phyloP scores from a whole-genome alignment of 1,140 invertebrate genomes.

The Eubasilissa regina region DNA sequence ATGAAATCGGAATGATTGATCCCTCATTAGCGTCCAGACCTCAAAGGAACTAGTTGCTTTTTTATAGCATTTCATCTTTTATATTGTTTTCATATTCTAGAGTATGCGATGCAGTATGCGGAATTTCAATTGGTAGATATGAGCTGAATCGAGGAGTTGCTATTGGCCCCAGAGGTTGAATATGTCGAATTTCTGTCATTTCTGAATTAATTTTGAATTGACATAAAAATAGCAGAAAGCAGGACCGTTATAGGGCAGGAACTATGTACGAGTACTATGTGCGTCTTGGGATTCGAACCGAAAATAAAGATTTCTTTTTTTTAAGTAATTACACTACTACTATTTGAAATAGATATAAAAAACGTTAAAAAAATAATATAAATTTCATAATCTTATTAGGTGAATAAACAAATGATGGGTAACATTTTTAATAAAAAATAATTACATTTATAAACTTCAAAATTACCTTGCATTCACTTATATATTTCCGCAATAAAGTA shows the following conservation, averaged over 20 bases:
- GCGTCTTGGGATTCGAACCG: too few relatives aligned
- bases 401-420: too few relatives aligned
- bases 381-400: too few relatives aligned
- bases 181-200: conserved; percentile 38
- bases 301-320: too few relatives aligned
- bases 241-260: not conserved
- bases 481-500: too few relatives aligned
- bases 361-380: too few relatives aligned
- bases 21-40: conserved; percentile 46
- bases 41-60: conserved; percentile 13
- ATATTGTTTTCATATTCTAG: conserved; percentile 37
- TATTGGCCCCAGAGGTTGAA: not conserved
- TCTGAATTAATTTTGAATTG: conserved; percentile 22
- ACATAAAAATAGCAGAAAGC: not conserved
- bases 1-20: conserved; percentile 50
- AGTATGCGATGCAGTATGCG: conserved; percentile 35
- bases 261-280: too few relatives aligned
- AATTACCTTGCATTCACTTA: too few relatives aligned
- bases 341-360: too few relatives aligned
- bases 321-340: too few relatives aligned
- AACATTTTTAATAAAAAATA: too few relatives aligned
- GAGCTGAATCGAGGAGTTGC: conserved; percentile 5
- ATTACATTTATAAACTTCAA: too few relatives aligned
- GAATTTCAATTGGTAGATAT: conserved; percentile 44
- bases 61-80: conserved; percentile 26